These are phyloP conservation scores for Disparrhopalites patrizii DNA, from an alignment of 2,888 invertebrate genomes.

Conservation along the genomic window DNA sequence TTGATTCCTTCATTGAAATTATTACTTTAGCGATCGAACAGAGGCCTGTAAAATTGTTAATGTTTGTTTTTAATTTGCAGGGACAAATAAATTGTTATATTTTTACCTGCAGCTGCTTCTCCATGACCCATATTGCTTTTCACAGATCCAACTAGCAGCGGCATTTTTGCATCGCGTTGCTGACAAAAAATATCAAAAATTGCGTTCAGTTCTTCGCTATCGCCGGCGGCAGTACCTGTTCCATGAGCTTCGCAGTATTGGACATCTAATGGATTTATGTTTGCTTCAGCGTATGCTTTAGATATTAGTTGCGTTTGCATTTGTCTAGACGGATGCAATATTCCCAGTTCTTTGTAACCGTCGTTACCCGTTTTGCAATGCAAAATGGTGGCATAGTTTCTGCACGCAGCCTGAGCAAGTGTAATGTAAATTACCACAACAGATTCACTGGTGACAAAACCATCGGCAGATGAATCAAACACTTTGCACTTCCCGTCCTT, in stretches of 20 bases:
- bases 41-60: conserved; percentile 59
- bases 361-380: conserved; percentile 90
- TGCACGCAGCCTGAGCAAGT: conserved; percentile 67
- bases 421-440: conserved; percentile 77
- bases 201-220: conserved; percentile 95
- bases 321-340: conserved; percentile 74
- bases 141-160: conserved; percentile 88
- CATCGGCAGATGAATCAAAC: conserved; percentile 79
- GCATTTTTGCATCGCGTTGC: conserved; percentile 61
- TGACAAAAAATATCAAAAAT: conserved; percentile 88
- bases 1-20: conserved; percentile 84
- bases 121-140: conserved; percentile 99
- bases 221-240: conserved; percentile 90
- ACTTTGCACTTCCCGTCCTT: conserved; percentile 84
- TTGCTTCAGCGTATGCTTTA: conserved; percentile 80
- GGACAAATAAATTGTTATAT: not conserved
- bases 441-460: conserved; percentile 89
- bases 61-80: not conserved
- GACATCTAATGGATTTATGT: conserved; percentile 76
- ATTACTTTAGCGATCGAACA: conserved; percentile 86
- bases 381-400: conserved; percentile 80
- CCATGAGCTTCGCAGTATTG: conserved; percentile 96
- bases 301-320: conserved; percentile 67
- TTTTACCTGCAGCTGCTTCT: conserved; percentile 70
- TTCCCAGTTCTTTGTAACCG: conserved; percentile 85